phyloP scores from a whole-genome alignment of 1,140 invertebrate genomes.

The Whitmania pigra region DNA sequence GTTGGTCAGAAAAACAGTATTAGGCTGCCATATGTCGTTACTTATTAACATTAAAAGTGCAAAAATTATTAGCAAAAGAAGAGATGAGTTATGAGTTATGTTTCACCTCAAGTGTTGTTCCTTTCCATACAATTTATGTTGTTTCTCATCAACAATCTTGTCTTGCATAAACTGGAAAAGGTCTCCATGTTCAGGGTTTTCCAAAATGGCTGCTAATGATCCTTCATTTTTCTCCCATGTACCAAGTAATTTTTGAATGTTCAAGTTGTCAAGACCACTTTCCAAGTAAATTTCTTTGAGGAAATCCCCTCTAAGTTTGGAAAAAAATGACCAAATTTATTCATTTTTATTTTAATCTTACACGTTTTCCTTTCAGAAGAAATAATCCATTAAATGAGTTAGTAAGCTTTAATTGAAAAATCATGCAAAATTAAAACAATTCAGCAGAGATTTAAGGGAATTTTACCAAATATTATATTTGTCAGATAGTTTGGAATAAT shows the following conservation, averaged over 20 bases:
- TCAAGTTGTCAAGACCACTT: conserved; percentile 3
- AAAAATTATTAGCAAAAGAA: neutral
- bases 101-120: neutral
- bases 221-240: neutral
- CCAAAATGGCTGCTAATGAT: conserved; percentile 66
- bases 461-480: too few species aligned
- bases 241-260: conserved; percentile 8
- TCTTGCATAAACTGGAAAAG: conserved; percentile 73
- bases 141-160: conserved; percentile 45
- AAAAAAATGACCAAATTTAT: too few species aligned
- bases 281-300: conserved; percentile 9
- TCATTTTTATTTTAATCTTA: too few species aligned
- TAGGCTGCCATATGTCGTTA: too few species aligned
- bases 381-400: too few species aligned
- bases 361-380: too few species aligned
- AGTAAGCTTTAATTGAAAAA: too few species aligned
- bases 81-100: neutral
- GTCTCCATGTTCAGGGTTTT: conserved; percentile 78
- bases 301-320: neutral
- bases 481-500: too few species aligned
- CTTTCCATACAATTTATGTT: neutral
- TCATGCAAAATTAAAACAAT: too few species aligned
- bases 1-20: too few species aligned
- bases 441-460: too few species aligned
- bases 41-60: neutral